Base-by-base conservation (phyloP, 2,888 invertebrate genomes). In the Dryomyza anilis region DNA sequence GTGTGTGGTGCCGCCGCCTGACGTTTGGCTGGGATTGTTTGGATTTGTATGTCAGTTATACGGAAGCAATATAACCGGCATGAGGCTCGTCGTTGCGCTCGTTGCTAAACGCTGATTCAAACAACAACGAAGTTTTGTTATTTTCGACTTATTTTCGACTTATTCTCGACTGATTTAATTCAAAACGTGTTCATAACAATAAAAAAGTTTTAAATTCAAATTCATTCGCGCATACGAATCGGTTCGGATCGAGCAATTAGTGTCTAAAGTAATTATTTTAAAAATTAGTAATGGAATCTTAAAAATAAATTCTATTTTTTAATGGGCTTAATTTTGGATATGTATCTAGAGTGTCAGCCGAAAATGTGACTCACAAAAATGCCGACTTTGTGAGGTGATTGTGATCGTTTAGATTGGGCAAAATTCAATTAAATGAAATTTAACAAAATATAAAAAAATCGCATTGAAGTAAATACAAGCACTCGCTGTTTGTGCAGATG, bases 21-120 rank as follows among this genome's bases (percentile, higher is more conserved):
- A 66, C 67, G 66, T 66, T 64, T 67, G 67, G 39, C 16, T 50
- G 36, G 46, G 16, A 12, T 61, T 52, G 60, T 52, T 52, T 52
- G 60, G 60, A 5, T 52, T 52, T 50, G 10, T 16, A 25, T 36
- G 63, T 75, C 71, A 76, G 76, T 76, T 71, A 72, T 71, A 75
- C 74, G 74, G 74, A 76, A 75, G 73, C 74, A 69, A 71, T 72
- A 70, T 70, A 63, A 69, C 68, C 72, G 72, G 69, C 57, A 52
- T 65, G 66, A 43, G 64, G 61, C 43, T 43, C 43, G n/a, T n/a
- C n/a, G 39, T 62, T 52, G 52, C 65, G 46, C 61, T 60, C 61
- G 56, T n/a, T n/a, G n/a, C 48, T 56, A 30, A 39, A 30, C 45
- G 14, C 29, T 58, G 36, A 62, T 43, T 57, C 58, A 30, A 27